phyloP scores from a whole-genome alignment of 2,113 vertebrate species.

The Melanocharis versteri region DNA sequence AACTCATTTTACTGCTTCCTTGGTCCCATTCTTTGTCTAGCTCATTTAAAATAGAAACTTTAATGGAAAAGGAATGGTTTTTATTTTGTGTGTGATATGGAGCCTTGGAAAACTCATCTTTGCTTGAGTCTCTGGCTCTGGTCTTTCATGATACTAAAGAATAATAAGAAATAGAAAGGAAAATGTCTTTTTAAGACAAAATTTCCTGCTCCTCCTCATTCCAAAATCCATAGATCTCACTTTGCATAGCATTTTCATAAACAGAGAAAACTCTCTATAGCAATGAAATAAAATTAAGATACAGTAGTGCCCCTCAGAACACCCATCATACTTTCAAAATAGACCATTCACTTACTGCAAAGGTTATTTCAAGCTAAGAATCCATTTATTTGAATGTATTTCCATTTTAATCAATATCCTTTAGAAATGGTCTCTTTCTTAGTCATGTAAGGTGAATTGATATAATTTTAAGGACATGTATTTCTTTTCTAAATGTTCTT shows the following conservation, averaged over 20 bases:
- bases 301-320: slow-evolving; percentile 61
- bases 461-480: slow-evolving; percentile 65
- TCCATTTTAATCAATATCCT: slow-evolving; percentile 77
- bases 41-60: not conserved
- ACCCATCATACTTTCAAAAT: slow-evolving; percentile 78
- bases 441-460: slow-evolving; percentile 67
- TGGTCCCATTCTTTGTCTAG: not conserved
- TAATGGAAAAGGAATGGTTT: not conserved
- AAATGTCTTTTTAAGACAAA: slow-evolving; percentile 33
- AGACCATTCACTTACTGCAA: slow-evolving; percentile 70
- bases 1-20: not conserved
- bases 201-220: slow-evolving; percentile 28
- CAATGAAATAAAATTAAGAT: slow-evolving; percentile 72
- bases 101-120: not conserved
- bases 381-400: slow-evolving; percentile 80
- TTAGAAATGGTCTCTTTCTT: slow-evolving; percentile 63
- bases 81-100: not conserved
- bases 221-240: slow-evolving; percentile 55
- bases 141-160: not conserved
- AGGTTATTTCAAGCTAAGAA: slow-evolving; percentile 75
- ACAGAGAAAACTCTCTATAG: slow-evolving; percentile 61
- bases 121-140: not conserved
- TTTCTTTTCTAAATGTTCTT: slow-evolving; percentile 40
- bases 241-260: slow-evolving; percentile 74
- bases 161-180: not conserved